phyloP scores from a whole-genome alignment of 2,797 vertebrate genomes.

The Gadopsis bispinosus region DNA sequence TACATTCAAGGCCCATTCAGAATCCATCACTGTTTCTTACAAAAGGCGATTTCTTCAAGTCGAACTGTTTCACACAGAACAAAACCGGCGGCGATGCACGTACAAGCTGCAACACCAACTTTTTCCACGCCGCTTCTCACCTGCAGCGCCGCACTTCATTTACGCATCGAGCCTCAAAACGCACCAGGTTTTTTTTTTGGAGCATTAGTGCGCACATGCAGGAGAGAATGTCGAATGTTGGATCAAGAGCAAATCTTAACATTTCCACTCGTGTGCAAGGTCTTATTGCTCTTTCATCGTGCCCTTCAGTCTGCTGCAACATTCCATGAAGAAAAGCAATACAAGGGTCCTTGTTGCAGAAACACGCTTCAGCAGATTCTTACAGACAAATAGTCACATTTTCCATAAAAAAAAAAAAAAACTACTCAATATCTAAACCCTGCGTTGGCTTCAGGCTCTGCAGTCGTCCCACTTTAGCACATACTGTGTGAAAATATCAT shows the following conservation, averaged over 20 bases:
- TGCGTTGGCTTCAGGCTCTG: constrained; percentile 17
- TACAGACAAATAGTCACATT: constrained; percentile 2
- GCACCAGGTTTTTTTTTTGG: too few species aligned
- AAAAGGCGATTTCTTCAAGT: constrained; percentile 24
- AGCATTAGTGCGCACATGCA: neutral
- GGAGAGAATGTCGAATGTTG: neutral
- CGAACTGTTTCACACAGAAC: neutral
- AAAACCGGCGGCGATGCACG: neutral
- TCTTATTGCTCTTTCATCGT: neutral
- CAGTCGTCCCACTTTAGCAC: neutral
- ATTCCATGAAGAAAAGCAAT: neutral
- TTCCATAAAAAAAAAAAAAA: neutral
- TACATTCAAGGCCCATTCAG: constrained; percentile 38
- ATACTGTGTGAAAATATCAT: neutral
- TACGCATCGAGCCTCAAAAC: neutral
- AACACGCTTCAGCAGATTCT: constrained; percentile 18
- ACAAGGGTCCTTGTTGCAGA: neutral
- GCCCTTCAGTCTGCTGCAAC: neutral
- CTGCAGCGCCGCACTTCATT: neutral
- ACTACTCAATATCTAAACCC: neutral
- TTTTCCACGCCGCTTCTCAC: neutral
- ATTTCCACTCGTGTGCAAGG: neutral
- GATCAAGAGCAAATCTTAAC: neutral
- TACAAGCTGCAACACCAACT: neutral
- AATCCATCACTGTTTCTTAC: constrained; percentile 14